phyloP scores from a whole-genome alignment of 2,113 vertebrate genomes.

The Malurus elegans region DNA sequence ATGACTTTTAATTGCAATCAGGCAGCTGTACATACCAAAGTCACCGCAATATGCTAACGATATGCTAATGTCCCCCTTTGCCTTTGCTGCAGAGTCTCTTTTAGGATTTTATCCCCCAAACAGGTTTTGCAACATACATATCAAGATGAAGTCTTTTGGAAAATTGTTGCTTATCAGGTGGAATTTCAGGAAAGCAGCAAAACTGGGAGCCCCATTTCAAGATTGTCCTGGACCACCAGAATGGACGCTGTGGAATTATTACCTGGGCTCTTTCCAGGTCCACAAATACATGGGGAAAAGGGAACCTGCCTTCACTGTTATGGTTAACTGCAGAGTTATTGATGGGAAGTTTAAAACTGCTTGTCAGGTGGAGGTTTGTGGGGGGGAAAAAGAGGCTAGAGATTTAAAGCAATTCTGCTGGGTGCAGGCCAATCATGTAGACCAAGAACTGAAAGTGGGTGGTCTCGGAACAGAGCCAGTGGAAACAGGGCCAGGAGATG shows the following conservation, averaged over 20 bases:
- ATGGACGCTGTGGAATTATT: background rate
- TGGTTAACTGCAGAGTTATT: conserved; percentile 14
- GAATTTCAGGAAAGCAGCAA: background rate
- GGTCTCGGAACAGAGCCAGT: conserved; percentile 42
- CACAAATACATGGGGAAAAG: background rate
- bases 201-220: background rate
- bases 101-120: background rate
- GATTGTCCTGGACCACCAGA: background rate
- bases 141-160: background rate
- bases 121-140: background rate
- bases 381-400: background rate
- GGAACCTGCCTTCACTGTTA: background rate
- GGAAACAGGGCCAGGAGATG: conserved; percentile 11
- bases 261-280: background rate
- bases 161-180: background rate
- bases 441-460: conserved; percentile 16
- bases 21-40: background rate
- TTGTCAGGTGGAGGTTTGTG: background rate
- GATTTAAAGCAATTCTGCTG: background rate
- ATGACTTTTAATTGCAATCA: conserved; percentile 53
- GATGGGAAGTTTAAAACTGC: background rate
- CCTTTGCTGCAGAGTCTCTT: background rate
- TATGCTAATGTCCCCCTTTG: background rate
- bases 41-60: background rate
- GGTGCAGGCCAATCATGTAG: background rate